Conservation (phyloP, 2,113 vertebrate species). For the Elachura formosa region DNA sequence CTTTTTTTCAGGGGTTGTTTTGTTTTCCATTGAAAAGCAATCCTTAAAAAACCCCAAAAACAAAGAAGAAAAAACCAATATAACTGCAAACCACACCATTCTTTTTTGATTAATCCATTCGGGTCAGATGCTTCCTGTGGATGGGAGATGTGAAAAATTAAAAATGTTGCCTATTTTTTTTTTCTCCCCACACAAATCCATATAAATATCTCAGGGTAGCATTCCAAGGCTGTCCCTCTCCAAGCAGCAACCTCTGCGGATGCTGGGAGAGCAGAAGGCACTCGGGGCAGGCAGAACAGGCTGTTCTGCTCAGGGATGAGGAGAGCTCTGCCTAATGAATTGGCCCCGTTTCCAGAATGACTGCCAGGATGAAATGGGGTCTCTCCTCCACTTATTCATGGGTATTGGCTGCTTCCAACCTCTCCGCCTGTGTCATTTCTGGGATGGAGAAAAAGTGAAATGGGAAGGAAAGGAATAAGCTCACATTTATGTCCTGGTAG, state of each 20-base stretch:
- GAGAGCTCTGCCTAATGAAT: slow-evolving; percentile 42
- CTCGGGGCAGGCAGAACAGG: neutral
- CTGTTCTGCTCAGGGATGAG: slow-evolving; percentile 12
- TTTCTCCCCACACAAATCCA: neutral
- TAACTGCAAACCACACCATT: neutral
- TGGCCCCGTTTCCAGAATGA: slow-evolving; percentile 2
- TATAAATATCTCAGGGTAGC: neutral
- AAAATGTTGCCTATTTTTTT: neutral
- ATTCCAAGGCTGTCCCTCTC: neutral
- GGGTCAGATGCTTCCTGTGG: neutral
- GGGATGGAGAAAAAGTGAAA: neutral
- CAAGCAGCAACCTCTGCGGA: neutral
- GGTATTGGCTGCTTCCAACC: slow-evolving; percentile 11
- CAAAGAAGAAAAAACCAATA: neutral
- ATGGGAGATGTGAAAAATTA: neutral
- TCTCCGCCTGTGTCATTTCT: neutral
- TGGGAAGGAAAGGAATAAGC: neutral
- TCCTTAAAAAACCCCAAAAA: neutral
- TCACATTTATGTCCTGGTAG: neutral
- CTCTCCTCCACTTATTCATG: slow-evolving; percentile 46
- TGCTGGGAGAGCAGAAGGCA: neutral
- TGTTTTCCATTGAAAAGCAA: neutral
- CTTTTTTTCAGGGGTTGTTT: neutral
- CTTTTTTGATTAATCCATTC: neutral
- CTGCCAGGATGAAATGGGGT: slow-evolving; percentile 63